Conservation (phyloP, 2,888 invertebrate genomes). For the Luperina testacea region DNA sequence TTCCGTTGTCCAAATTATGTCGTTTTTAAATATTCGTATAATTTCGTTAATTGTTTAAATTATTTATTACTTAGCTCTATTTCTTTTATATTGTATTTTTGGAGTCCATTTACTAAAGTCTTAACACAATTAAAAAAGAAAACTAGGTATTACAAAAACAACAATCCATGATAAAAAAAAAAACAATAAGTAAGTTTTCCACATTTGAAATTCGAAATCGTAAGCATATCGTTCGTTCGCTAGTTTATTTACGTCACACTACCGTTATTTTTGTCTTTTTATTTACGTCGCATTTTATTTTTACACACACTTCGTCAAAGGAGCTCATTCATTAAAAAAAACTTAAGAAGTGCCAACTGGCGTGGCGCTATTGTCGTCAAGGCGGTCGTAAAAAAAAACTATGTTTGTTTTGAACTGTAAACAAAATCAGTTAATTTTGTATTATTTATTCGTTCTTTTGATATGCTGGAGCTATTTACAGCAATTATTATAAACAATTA, state of each 20-base stretch:
- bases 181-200: slow-evolving; percentile 4
- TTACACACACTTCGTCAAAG: slow-evolving; percentile 41
- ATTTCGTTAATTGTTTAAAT: too few relatives aligned
- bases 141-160: not conserved
- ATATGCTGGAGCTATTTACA: not conserved
- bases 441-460: slow-evolving; percentile 18
- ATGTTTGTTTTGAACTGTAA: slow-evolving; percentile 31
- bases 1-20: slow-evolving; percentile 8
- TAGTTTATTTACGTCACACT: slow-evolving; percentile 54
- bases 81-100: not conserved
- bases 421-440: slow-evolving; percentile 11
- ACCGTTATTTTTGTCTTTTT: slow-evolving; percentile 53
- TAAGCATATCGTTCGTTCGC: slow-evolving; percentile 21
- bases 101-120: not conserved
- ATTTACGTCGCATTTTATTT: slow-evolving; percentile 57
- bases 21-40: too few relatives aligned
- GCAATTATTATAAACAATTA: not conserved
- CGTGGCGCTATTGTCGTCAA: slow-evolving; percentile 24
- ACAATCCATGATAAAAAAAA: not conserved
- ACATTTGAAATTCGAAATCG: slow-evolving; percentile 49
- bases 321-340: slow-evolving; percentile 55
- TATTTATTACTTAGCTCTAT: not conserved
- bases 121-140: not conserved
- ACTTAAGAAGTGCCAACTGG: slow-evolving; percentile 30
- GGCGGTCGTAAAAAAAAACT: slow-evolving; percentile 18